Percentiles rank a stretch among this genome's conserved stretches.
Evolutionary conservation across 1,140 invertebrate genomes (phyloP).

Genomic region (Macrotrachela quadricornifera): DNA sequence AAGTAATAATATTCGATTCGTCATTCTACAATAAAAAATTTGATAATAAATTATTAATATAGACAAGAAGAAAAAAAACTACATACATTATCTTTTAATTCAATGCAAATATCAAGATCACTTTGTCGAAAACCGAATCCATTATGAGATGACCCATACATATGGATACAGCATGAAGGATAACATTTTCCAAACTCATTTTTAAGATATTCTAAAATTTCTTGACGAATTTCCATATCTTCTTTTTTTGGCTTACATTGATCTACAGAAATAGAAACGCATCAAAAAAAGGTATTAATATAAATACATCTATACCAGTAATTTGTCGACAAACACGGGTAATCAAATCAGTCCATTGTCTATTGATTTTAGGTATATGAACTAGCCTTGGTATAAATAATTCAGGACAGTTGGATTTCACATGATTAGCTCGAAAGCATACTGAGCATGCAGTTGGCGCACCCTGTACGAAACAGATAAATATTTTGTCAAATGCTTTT

Average conservation of each 20-base stretch:
- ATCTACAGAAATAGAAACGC: no score
- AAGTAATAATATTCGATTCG: no score
- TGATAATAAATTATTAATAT: constrained; percentile 32
- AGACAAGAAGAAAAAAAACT: constrained; percentile 9
- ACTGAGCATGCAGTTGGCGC: constrained; percentile 31
- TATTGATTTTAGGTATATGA: background rate
- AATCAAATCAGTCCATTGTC: no score
- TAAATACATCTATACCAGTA: no score
- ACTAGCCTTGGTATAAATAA: constrained; percentile 30
- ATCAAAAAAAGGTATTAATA: no score
- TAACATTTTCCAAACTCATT: no score
- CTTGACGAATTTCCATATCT: no score
- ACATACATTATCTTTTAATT: background rate
- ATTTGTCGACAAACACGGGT: no score
- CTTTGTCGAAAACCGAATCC: constrained; percentile 40
- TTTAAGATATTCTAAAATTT: no score
- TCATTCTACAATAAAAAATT: no score
- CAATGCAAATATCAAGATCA: constrained; percentile 41
- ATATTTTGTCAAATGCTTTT: no score
- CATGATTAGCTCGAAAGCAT: constrained; percentile 36
- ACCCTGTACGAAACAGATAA: constrained; percentile 16
- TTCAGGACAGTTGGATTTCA: constrained; percentile 33
- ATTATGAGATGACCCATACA: constrained; percentile 43
- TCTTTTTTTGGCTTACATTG: no score
- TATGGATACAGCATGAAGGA: background rate